Conservation (phyloP, 2,113 vertebrate genomes). For the Procavia capensis region DNA sequence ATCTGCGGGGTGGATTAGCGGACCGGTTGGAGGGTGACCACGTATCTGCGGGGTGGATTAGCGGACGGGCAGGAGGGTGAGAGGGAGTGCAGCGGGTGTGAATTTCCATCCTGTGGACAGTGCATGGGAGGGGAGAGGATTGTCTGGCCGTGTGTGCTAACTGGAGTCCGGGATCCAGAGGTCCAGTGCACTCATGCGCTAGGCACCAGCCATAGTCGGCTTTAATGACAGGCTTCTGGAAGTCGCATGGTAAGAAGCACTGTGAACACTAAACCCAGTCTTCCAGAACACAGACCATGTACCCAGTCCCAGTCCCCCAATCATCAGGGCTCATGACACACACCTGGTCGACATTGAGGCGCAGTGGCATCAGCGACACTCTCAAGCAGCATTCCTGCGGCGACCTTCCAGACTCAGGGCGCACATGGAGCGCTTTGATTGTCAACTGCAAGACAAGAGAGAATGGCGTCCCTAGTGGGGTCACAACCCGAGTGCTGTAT, state of each 20-base stretch:
- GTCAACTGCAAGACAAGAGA: slow-evolving; percentile 89
- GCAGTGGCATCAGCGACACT: slow-evolving; percentile 97
- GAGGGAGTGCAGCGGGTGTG: rapidly evolving
- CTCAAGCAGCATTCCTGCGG: slow-evolving; percentile 97
- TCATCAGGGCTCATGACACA: not conserved
- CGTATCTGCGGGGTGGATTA: too few species aligned
- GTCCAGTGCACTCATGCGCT: not conserved
- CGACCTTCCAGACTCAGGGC: slow-evolving; percentile 94
- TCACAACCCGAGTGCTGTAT: too few species aligned
- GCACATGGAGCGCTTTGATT: slow-evolving; percentile 95
- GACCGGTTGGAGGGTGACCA: too few species aligned
- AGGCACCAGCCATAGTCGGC: not conserved
- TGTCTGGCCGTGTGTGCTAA: not conserved
- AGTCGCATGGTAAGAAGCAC: not conserved
- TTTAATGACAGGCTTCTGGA: not conserved
- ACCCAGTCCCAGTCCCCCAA: rapidly evolving
- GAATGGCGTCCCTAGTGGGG: not conserved
- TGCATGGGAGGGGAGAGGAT: not conserved
- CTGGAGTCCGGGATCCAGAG: not conserved
- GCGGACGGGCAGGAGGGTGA: too few species aligned
- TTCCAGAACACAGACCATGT: rapidly evolving
- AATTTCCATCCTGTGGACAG: rapidly evolving
- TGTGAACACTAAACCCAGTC: too few species aligned
- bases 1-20: too few species aligned
- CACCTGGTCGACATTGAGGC: slow-evolving; percentile 99